Evolutionary conservation across 2,888 invertebrate genomes (phyloP).

Genomic region (Drosophila prolongata): DNA sequence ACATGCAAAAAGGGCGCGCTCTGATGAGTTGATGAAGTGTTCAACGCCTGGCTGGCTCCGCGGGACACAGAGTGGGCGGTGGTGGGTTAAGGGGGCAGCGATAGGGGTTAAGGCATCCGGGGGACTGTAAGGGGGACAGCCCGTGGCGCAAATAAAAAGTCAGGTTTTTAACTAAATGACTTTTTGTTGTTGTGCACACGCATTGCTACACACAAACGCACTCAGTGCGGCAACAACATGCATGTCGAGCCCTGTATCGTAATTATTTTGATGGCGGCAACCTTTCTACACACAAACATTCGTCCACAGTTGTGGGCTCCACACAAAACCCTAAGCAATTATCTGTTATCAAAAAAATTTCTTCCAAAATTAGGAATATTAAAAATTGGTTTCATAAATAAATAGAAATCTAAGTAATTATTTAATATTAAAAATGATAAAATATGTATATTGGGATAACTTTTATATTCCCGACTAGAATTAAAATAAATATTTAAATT

Average conservation of each 20-base stretch:
- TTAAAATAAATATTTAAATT: too few relatives aligned
- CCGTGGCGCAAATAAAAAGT: constrained; percentile 80
- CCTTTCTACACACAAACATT: constrained; percentile 57
- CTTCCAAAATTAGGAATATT: too few relatives aligned
- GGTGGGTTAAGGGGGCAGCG: constrained; percentile 11
- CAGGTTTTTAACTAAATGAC: constrained; percentile 81
- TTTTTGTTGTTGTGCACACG: constrained; percentile 81
- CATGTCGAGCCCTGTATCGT: constrained; percentile 75
- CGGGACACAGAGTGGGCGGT: constrained; percentile 38
- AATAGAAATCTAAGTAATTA: too few relatives aligned
- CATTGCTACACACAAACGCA: constrained; percentile 80
- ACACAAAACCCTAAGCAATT: not conserved
- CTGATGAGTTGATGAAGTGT: constrained; percentile 80
- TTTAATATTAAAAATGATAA: too few relatives aligned
- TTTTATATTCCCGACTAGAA: too few relatives aligned
- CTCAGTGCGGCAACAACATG: constrained; percentile 64
- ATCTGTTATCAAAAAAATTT: too few relatives aligned
- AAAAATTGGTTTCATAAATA: too few relatives aligned
- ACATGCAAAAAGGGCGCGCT: constrained; percentile 79
- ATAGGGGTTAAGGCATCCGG: constrained; percentile 7
- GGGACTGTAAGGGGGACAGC: constrained; percentile 45
- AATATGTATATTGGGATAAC: too few relatives aligned
- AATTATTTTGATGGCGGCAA: constrained; percentile 80
- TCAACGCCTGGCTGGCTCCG: constrained; percentile 74
- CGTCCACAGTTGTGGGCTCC: not conserved